phyloP scores from a whole-genome alignment of 64 coral and sea anemone genomes.

The Hydrozoanthus tunicans region DNA sequence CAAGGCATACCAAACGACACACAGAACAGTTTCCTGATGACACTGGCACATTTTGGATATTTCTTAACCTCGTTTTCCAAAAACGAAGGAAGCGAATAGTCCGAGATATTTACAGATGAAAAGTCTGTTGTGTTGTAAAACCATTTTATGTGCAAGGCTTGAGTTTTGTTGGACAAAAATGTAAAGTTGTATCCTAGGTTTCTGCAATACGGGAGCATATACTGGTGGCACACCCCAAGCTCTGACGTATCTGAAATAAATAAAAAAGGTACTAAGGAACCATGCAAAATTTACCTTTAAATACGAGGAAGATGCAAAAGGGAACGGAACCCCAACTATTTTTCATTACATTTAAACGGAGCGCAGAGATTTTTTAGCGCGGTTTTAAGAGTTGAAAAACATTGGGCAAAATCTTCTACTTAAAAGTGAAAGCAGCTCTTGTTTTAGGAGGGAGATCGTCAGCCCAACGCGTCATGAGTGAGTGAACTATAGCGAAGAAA shows the following conservation, averaged over 20 bases:
- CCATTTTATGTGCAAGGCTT: not conserved
- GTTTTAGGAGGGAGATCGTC: no score
- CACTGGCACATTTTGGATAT: slow-evolving; percentile 3
- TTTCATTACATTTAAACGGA: no score
- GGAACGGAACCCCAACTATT: no score
- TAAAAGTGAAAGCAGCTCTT: no score
- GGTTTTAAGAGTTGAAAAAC: no score
- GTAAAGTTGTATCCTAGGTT: not conserved
- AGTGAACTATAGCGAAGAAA: no score
- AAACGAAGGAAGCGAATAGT: slow-evolving; percentile 16
- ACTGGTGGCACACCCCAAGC: not conserved
- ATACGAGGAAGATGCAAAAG: no score
- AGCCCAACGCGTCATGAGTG: no score
- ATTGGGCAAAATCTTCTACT: no score
- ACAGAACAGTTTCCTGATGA: slow-evolving; percentile 8
- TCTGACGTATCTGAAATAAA: slow-evolving; percentile 15
- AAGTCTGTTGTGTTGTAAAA: slow-evolving; percentile 6
- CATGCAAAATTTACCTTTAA: no score
- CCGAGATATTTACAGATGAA: slow-evolving; percentile 15
- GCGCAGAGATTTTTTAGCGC: no score
- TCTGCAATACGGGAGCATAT: not conserved
- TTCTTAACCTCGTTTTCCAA: not conserved
- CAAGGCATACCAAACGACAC: not conserved
- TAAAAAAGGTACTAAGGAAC: no score
- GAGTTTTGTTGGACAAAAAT: not conserved